These are phyloP conservation scores for Lophius americanus DNA, from an alignment of 2,797 vertebrate species.

Conservation along the genomic window DNA sequence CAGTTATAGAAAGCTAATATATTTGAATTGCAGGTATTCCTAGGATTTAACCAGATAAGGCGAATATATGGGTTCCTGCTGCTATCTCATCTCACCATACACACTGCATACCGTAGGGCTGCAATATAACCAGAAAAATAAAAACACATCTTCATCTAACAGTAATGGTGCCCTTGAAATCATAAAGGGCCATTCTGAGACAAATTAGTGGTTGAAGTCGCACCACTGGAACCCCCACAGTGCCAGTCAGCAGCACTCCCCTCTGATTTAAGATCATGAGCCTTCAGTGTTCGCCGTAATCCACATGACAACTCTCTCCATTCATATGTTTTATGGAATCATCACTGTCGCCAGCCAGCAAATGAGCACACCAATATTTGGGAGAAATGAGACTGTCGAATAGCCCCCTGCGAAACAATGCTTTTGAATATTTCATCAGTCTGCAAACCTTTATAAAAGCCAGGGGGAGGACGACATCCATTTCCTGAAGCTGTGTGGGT, in stretches of 20 bases:
- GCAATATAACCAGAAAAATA: conserved; percentile 45
- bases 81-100: conserved; percentile 42
- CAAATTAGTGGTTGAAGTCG: conserved; percentile 75
- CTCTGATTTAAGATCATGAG: conserved; percentile 83
- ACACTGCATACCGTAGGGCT: conserved; percentile 10
- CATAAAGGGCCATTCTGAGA: conserved; percentile 73
- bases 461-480: conserved; percentile 26
- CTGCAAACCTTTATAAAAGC: conserved; percentile 59
- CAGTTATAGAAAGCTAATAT: conserved; percentile 45
- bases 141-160: conserved; percentile 74
- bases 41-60: conserved; percentile 40
- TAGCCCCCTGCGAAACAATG: conserved; percentile 59
- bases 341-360: conserved; percentile 70
- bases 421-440: conserved; percentile 75
- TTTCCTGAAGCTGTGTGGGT: conserved; percentile 60
- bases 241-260: conserved; percentile 62
- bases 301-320: conserved; percentile 78
- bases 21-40: conserved; percentile 53
- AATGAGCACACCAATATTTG: conserved; percentile 74
- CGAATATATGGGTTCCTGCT: conserved; percentile 33
- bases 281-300: conserved; percentile 66
- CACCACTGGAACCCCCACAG: conserved; percentile 60
- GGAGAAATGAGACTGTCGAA: conserved; percentile 63
- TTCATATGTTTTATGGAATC: conserved; percentile 83
- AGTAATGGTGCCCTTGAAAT: conserved; percentile 77